Evolutionary conservation across 2,797 vertebrate genomes (phyloP), one percentile per base, ranked within the genome.

Genomic region (Cichlasoma orientale): DNA sequence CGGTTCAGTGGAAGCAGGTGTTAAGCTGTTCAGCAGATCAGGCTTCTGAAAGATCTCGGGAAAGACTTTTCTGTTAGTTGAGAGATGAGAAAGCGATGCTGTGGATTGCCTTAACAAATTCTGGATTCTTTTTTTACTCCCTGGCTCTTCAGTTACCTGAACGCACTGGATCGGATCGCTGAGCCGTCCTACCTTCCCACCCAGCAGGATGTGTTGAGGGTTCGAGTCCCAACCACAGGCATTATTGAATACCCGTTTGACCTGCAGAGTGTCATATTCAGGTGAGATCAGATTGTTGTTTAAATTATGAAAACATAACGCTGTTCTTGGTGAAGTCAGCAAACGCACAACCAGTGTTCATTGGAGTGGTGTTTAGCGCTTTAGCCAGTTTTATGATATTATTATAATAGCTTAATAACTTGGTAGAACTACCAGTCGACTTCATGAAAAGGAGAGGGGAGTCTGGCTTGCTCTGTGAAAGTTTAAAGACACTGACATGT

Each of bases 221-320:
- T 95, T 76, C 83, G 94, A 88, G 95, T 96, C 61, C 94, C 94
- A 25, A 95, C 94, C 82, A 96, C 94, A 3, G 95, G 95, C 71
- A 95, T 95, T 83, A 95, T 94, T 12, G 95, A 96, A 84, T 96
- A 96, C 77, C 94, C 94, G 0, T 96, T 96, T 70, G 95, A 96
- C 89, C 91, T 96, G 75, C 94, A 96, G 88, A 95, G 94, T 29
- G 95, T 96, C 84, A 96, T 96, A 82, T 95, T 96, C 92, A 95
- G 95, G 95, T 96, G 29, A 77, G 74, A 11, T 50, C 25, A 19
- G 38, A 76, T 8, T 14, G 23, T 36, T 21, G 25, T 50, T 75
- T 41, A 71, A 18, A 25, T 47, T 25, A 53, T 56, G 53, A 41
- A 31, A 58, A 29, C 3, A 19, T 5, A 44, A 19, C 31, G 21